Evolutionary conservation across 64 coral and sea anemone genomes (phyloP).

Genomic region (Montipora cactus): DNA sequence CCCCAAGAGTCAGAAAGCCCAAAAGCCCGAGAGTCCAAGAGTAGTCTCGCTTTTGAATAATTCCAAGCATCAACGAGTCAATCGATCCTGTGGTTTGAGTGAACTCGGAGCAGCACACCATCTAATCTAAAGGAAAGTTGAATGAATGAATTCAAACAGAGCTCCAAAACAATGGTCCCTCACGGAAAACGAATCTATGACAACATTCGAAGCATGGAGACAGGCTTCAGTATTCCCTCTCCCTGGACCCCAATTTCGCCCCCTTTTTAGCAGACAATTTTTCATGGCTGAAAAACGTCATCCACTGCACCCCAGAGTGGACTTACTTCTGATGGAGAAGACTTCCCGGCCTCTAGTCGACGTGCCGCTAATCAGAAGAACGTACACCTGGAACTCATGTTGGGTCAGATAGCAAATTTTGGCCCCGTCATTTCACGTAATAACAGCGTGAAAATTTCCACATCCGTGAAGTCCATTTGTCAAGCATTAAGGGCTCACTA

Average conservation of each 20-base stretch:
- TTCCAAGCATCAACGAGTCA: not conserved
- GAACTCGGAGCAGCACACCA: not conserved
- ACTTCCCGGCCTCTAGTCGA: not conserved
- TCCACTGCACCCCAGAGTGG: not conserved
- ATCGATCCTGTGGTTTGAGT: not conserved
- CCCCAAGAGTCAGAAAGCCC: not conserved
- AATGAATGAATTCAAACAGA: not conserved
- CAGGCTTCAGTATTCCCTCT: not conserved
- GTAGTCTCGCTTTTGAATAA: not conserved
- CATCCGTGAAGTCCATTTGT: slow-evolving; percentile 1
- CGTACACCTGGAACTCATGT: slow-evolving; percentile 19
- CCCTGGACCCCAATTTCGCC: slow-evolving; percentile 10
- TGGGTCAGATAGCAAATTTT: not conserved
- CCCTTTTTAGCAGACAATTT: slow-evolving; percentile 6
- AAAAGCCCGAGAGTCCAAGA: not conserved
- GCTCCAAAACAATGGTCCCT: not conserved
- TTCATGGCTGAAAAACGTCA: slow-evolving; percentile 20
- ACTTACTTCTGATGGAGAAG: slow-evolving; percentile 14
- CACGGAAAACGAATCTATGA: not conserved
- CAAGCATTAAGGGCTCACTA: not conserved
- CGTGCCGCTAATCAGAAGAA: slow-evolving; percentile 9
- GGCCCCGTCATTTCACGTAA: not conserved
- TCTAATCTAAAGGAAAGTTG: not conserved
- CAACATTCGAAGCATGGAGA: slow-evolving; percentile 32
- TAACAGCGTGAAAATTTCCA: slow-evolving; percentile 2